These are phyloP conservation scores for Colius striatus DNA, from an alignment of 2,113 vertebrate species.

Conservation along the genomic window DNA sequence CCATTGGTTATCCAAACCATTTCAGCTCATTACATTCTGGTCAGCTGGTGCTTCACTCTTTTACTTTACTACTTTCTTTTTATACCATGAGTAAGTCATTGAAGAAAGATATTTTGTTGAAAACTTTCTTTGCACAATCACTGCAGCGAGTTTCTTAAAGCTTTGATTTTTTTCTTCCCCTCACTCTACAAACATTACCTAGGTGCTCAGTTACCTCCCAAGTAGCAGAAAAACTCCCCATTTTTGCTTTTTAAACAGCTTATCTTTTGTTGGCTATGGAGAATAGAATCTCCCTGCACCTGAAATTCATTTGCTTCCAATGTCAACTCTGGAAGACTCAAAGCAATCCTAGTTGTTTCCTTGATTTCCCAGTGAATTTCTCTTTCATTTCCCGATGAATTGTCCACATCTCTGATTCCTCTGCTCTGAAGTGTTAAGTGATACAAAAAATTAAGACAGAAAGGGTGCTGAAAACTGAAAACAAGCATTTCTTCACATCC, in stretches of 20 bases:
- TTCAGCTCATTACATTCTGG: neutral
- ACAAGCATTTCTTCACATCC: neutral
- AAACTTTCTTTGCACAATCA: neutral
- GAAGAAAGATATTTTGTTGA: neutral
- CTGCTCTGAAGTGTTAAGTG: neutral
- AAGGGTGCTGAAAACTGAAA: neutral
- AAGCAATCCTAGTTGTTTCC: neutral
- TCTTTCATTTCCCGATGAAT: neutral
- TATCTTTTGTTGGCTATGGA: neutral
- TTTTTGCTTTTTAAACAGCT: neutral
- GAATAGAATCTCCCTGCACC: neutral
- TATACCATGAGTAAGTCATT: neutral
- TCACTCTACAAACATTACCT: neutral
- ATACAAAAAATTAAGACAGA: neutral
- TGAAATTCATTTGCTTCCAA: slow-evolving; percentile 1
- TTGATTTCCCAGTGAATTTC: neutral
- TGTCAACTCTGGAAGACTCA: neutral
- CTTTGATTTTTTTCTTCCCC: neutral
- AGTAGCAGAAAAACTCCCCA: neutral
- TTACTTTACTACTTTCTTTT: neutral
- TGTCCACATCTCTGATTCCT: neutral
- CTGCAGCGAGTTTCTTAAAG: neutral
- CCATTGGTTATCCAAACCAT: neutral
- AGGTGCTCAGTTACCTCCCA: neutral
- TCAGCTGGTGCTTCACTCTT: neutral